Percentiles rank a stretch among this genome's conserved stretches.
phyloP scores from a whole-genome alignment of 2,797 vertebrate species.

The Acipenser ruthenus region DNA sequence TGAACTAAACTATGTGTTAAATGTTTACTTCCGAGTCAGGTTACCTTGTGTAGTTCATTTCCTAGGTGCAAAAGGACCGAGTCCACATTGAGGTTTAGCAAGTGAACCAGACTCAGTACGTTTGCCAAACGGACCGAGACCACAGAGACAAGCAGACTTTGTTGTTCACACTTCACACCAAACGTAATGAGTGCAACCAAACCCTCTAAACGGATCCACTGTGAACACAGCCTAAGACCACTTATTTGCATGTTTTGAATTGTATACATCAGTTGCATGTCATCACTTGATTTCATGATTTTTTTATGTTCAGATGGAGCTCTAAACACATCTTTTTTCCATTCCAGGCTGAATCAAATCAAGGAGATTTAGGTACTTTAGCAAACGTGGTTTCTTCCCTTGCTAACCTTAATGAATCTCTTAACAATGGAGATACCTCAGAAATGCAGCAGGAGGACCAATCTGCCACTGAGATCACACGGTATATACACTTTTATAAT shows the following conservation, averaged over 20 bases:
- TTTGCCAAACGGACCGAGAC: too few species aligned
- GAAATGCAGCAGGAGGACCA: conserved; percentile 81
- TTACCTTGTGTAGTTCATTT: too few species aligned
- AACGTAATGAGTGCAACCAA: too few species aligned
- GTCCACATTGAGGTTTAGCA: too few species aligned
- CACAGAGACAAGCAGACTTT: too few species aligned
- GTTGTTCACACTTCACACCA: too few species aligned
- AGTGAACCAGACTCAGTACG: too few species aligned
- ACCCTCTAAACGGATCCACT: too few species aligned
- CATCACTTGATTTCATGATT: conserved; percentile 1
- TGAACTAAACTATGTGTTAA: too few species aligned
- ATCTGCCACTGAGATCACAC: conserved; percentile 87
- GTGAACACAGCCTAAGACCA: too few species aligned
- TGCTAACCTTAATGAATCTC: conserved; percentile 79
- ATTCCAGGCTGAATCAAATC: conserved; percentile 76
- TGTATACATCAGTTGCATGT: background rate
- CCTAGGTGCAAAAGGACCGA: too few species aligned
- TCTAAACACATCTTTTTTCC: conserved; percentile 10
- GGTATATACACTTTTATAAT: conserved; percentile 49
- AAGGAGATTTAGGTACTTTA: conserved; percentile 86
- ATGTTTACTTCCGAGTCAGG: too few species aligned
- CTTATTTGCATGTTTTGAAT: background rate
- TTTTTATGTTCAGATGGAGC: background rate
- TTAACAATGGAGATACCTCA: conserved; percentile 82
- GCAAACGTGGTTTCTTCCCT: conserved; percentile 95